Percentiles rank a stretch among this genome's conserved stretches.
These are phyloP conservation scores for Protobothrops flavoviridis DNA, from an alignment of 2,113 vertebrate species.

Conservation along the genomic window DNA sequence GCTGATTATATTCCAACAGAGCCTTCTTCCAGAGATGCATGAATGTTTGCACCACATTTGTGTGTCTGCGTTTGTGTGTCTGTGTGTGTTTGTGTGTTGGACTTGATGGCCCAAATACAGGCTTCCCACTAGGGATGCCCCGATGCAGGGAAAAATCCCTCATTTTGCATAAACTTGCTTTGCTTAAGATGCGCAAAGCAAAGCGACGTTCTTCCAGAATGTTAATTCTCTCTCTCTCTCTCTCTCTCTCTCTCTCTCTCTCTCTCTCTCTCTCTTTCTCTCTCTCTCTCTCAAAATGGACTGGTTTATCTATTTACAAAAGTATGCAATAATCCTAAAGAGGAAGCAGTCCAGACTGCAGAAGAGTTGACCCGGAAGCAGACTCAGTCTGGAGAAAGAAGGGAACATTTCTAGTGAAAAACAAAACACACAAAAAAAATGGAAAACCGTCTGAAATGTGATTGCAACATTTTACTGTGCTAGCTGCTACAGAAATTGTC, in stretches of 20 bases:
- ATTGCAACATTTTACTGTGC: not conserved
- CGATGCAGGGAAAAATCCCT: not conserved
- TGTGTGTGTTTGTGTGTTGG: not conserved
- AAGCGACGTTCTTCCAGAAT: not conserved
- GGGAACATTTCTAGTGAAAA: not conserved
- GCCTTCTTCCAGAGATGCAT: not conserved
- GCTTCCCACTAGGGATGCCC: not conserved
- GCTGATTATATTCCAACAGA: not conserved
- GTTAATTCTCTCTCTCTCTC: not conserved
- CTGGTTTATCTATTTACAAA: not conserved
- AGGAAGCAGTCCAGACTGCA: not conserved
- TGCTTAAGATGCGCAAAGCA: not conserved
- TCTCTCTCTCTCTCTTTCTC: not conserved
- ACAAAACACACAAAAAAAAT: not conserved
- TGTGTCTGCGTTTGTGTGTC: no score
- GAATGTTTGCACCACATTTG: not conserved
- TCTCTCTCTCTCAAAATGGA: not conserved
- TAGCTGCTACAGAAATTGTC: not conserved
- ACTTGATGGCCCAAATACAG: not conserved
- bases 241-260: no score
- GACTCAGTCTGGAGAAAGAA: not conserved
- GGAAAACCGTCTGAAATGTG: not conserved
- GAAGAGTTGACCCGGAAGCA: not conserved
- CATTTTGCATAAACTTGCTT: not conserved
- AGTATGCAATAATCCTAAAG: not conserved